Evolutionary conservation across 2,888 invertebrate genomes (phyloP).

Genomic region (Tenthredo livida): DNA sequence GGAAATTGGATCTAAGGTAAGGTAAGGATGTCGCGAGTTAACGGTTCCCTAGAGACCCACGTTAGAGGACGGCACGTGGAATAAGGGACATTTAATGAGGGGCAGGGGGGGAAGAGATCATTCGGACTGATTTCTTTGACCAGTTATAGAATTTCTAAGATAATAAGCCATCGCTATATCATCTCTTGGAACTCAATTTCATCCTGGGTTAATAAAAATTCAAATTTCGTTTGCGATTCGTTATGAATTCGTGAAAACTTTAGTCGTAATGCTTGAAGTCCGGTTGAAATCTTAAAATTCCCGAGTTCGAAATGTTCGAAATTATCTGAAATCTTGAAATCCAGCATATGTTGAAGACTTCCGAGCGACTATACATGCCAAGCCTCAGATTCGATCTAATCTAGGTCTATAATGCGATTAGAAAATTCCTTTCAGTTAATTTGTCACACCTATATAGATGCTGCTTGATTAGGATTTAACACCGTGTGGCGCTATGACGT

Average conservation of each 20-base stretch:
- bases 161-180: not conserved
- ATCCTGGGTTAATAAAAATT: not conserved
- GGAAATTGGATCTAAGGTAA: conserved; percentile 44
- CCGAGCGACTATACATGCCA: not conserved
- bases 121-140: not conserved
- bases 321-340: not conserved
- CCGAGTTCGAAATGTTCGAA: not conserved
- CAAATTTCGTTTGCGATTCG: not conserved
- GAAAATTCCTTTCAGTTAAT: not conserved
- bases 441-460: not conserved
- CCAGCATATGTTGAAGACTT: not conserved
- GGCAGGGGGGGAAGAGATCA: not conserved
- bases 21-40: conserved; percentile 43
- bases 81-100: conserved; percentile 5
- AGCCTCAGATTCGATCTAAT: not conserved
- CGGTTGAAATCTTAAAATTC: not conserved
- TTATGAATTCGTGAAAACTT: too few species aligned
- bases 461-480: not conserved
- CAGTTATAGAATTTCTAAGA: not conserved
- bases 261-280: not conserved
- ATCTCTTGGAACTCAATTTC: not conserved
- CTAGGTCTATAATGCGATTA: not conserved
- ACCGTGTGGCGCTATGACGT: not conserved
- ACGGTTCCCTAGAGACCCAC: conserved; percentile 30
- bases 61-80: not conserved